phyloP scores from a whole-genome alignment of 35 echinoderm and acorn worm species.

The Lytechinus pictus region DNA sequence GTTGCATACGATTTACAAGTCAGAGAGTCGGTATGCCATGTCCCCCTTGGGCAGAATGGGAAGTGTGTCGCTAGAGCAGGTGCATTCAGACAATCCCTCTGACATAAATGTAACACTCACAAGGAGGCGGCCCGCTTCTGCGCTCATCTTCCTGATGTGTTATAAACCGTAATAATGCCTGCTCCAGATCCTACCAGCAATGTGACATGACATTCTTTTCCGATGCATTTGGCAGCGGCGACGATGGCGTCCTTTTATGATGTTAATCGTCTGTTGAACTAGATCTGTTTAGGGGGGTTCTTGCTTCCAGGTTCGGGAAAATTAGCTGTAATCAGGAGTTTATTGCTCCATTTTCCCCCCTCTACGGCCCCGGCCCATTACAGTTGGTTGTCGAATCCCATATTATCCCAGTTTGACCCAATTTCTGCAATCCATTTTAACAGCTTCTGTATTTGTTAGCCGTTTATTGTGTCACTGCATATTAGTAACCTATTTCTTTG shows the following conservation, averaged over 20 bases:
- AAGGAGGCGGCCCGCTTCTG: background rate
- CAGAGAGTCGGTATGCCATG: background rate
- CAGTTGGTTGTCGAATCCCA: background rate
- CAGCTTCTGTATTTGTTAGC: background rate
- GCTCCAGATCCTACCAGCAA: background rate
- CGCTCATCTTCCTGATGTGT: background rate
- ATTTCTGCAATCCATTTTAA: background rate
- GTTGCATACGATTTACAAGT: background rate
- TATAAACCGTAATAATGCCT: background rate
- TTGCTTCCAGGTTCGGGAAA: background rate
- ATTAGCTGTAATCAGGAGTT: background rate
- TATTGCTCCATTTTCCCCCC: background rate
- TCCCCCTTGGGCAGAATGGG: background rate
- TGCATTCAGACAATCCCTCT: background rate
- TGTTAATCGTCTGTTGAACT: background rate
- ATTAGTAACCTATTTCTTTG: too few relatives aligned
- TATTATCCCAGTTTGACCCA: background rate
- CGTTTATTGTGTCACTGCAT: background rate
- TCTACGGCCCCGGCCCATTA: background rate
- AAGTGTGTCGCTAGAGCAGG: conserved; percentile 8
- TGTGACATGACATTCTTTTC: conserved; percentile 11
- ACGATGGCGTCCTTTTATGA: background rate
- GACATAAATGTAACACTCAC: background rate
- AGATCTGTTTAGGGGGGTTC: background rate
- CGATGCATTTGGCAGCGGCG: background rate